phyloP scores from a whole-genome alignment of 2,113 vertebrate species.

The Oenanthe melanoleuca region DNA sequence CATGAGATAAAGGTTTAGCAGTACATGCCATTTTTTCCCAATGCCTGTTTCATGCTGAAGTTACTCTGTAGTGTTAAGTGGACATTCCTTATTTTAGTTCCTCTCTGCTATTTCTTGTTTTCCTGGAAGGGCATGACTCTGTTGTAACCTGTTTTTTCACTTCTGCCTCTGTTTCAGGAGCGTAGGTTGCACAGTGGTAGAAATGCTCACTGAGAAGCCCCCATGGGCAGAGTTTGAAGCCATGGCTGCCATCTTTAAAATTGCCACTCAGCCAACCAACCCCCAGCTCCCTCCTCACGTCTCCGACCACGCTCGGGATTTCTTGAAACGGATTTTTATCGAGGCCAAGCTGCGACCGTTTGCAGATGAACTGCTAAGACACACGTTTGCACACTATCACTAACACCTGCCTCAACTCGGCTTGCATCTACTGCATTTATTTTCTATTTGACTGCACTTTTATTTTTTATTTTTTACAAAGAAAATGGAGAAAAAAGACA shows the following conservation, averaged over 20 bases:
- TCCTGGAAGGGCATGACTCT: not conserved
- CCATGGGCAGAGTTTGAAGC: slow-evolving; percentile 98
- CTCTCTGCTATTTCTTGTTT: not conserved
- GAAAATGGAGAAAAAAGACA: slow-evolving; percentile 69
- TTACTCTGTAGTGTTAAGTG: not conserved
- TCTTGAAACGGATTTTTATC: slow-evolving; percentile 95
- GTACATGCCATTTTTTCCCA: rapidly evolving
- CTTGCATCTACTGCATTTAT: slow-evolving; percentile 70
- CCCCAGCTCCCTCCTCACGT: slow-evolving; percentile 91
- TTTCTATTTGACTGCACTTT: slow-evolving; percentile 86
- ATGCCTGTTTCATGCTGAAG: not conserved
- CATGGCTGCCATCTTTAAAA: slow-evolving; percentile 99
- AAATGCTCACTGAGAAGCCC: slow-evolving; percentile 97
- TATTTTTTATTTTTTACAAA: slow-evolving; percentile 72
- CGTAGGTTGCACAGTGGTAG: slow-evolving; percentile 96
- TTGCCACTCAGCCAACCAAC: slow-evolving; percentile 97
- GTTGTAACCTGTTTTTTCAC: slow-evolving; percentile 33
- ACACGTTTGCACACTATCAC: slow-evolving; percentile 96
- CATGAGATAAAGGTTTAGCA: not conserved
- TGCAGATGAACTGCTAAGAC: slow-evolving; percentile 93
- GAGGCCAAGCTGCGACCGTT: slow-evolving; percentile 94
- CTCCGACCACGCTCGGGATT: slow-evolving; percentile 95
- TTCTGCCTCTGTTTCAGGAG: slow-evolving; percentile 82
- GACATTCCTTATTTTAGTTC: not conserved
- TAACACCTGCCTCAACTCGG: slow-evolving; percentile 74